Evolutionary conservation across 2,888 invertebrate genomes (phyloP), one percentile per base, ranked within the genome.

Genomic region (Eucriotettix oculatus): DNA sequence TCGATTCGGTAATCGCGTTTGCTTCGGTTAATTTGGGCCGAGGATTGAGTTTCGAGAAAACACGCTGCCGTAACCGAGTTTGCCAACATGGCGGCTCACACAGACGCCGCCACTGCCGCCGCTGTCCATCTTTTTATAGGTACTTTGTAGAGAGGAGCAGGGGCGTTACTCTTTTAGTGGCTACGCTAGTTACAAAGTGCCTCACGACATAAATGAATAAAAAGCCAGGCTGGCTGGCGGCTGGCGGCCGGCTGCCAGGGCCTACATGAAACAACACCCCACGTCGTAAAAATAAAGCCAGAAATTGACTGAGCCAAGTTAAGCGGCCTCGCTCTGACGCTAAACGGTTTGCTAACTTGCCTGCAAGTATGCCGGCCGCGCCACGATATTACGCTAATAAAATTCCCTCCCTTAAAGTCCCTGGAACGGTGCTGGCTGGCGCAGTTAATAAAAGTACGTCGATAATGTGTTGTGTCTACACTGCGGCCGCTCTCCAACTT

Each of bases 41-140:
- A 60, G 59, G 61, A 63, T 63, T 60, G 63, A 60, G 63, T 63
- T 63, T 60, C 63, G 42, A 52, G 56, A 62, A 63, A 63, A 63
- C 63, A 63, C 61, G 62, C 54, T 59, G 53, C 59, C 29, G 60
- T 56, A 60, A 60, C 52, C 48, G 48, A 60, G 41, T 60, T 60
- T 40, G 53, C 44, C 41, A 48, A 48, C 48, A 48, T 48, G 55
- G 55, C 55, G 55, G 55, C 40, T 14, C 40, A n/a, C 12, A 48
- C 16, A 53, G 53, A 53, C 11, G 16, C 53, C 17, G 48, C 48
- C 48, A 48, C 14, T 12, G n/a, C 48, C 12, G 48, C 48, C 14
- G 14, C 14, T 48, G 48, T 48, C 48, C 48, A 48, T 48, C 48
- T 48, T 48, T 48, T 48, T 48, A 48, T 48, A 48, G 48, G 48